These are phyloP conservation scores for Eonycteris spelaea DNA, from an alignment of 2,113 vertebrate genomes.

Conservation along the genomic window DNA sequence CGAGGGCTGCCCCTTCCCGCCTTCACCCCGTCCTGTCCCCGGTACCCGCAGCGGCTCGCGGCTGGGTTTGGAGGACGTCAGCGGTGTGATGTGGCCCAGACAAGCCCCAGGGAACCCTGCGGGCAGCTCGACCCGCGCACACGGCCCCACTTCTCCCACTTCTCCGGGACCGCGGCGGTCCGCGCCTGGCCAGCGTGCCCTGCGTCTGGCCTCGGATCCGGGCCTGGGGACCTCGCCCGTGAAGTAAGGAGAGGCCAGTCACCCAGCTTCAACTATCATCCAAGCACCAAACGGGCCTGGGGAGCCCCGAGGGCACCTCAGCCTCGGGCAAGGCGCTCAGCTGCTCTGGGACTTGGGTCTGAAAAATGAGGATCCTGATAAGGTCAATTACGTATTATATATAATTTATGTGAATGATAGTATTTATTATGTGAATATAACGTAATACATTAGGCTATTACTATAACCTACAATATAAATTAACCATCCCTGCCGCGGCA, in stretches of 20 bases:
- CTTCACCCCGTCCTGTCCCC: background rate
- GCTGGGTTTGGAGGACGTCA: background rate
- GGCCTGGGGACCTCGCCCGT: background rate
- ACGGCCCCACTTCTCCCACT: fast-evolving
- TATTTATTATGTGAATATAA: too few species aligned
- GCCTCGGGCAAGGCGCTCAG: background rate
- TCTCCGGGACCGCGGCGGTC: background rate
- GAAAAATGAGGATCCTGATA: background rate
- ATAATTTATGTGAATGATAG: too few species aligned
- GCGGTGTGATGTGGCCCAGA: background rate
- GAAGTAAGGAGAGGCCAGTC: background rate
- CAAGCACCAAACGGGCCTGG: background rate
- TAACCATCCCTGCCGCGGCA: too few species aligned
- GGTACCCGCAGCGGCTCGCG: background rate
- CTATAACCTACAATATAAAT: background rate
- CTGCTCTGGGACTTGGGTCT: background rate
- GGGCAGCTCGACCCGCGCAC: background rate
- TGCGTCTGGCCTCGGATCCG: background rate
- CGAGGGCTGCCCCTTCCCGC: background rate
- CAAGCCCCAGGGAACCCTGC: background rate
- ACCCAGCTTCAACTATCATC: background rate
- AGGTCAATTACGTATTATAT: background rate
- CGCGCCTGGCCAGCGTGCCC: background rate
- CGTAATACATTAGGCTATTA: background rate
- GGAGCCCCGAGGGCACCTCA: too few species aligned